Evolutionary conservation across 2,888 invertebrate species (phyloP).

Genomic region (Scotopteryx bipunctaria): DNA sequence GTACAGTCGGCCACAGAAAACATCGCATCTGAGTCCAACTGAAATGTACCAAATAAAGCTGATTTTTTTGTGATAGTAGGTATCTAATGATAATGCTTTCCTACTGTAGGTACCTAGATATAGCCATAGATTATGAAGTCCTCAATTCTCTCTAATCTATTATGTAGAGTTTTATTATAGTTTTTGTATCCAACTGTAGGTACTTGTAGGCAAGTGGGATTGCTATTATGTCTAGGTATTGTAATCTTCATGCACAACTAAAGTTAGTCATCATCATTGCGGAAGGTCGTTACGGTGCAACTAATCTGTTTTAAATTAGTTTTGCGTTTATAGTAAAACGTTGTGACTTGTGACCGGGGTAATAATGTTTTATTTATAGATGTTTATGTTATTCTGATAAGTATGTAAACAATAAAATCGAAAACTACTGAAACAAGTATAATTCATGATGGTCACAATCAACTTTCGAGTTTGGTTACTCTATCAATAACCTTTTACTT

Average conservation of each 20-base stretch:
- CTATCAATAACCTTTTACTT: no score
- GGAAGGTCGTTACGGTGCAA: conserved; percentile 30
- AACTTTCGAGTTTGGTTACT: no score
- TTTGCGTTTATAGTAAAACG: conserved; percentile 39
- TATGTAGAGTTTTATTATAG: no score
- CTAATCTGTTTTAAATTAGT: conserved; percentile 52
- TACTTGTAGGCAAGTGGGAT: conserved; percentile 35
- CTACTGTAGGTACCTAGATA: no score
- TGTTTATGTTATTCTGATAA: background rate
- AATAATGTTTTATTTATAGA: background rate
- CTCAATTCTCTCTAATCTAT: no score
- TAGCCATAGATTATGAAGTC: no score
- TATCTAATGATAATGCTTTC: no score
- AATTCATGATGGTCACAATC: background rate
- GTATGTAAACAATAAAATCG: background rate
- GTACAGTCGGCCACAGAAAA: conserved; percentile 12
- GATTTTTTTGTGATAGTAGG: no score
- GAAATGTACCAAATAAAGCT: no score
- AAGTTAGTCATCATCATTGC: conserved; percentile 50
- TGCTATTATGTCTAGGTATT: conserved; percentile 14
- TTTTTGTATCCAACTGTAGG: background rate
- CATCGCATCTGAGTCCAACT: background rate
- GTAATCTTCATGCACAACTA: conserved; percentile 46
- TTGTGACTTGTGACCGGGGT: conserved; percentile 4
- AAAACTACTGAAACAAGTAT: background rate